phyloP scores from a whole-genome alignment of 2,113 vertebrate species.

The Piprites chloris region DNA sequence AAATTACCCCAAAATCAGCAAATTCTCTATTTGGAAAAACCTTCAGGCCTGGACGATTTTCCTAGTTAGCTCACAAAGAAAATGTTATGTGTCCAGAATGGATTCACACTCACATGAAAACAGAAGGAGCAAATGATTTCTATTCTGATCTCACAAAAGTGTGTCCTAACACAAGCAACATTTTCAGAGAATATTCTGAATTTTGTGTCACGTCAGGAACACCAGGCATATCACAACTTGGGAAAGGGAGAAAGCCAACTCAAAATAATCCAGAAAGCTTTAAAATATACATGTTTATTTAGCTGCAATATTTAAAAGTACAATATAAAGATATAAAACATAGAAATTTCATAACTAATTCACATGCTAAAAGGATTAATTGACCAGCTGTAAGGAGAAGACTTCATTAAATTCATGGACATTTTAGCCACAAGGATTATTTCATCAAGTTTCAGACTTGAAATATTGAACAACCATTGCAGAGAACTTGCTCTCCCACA shows the following conservation, averaged over 20 bases:
- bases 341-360: background rate
- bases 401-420: background rate
- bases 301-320: conserved; percentile 51
- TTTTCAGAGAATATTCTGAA: background rate
- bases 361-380: background rate
- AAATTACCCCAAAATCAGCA: background rate
- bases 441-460: conserved; percentile 61
- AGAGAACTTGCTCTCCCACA: conserved; percentile 68
- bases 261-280: background rate
- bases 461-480: conserved; percentile 69
- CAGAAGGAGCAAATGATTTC: background rate
- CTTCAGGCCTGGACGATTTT: background rate
- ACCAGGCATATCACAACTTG: background rate
- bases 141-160: background rate
- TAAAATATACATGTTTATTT: conserved; percentile 69
- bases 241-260: background rate
- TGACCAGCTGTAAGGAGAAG: background rate
- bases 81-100: background rate
- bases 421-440: background rate
- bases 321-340: conserved; percentile 50
- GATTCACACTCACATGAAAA: background rate
- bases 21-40: background rate
- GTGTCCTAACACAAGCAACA: background rate
- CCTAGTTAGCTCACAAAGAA: background rate
- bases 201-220: background rate